phyloP scores from a whole-genome alignment of 2,797 vertebrate genomes.

The Anguilla anguilla region DNA sequence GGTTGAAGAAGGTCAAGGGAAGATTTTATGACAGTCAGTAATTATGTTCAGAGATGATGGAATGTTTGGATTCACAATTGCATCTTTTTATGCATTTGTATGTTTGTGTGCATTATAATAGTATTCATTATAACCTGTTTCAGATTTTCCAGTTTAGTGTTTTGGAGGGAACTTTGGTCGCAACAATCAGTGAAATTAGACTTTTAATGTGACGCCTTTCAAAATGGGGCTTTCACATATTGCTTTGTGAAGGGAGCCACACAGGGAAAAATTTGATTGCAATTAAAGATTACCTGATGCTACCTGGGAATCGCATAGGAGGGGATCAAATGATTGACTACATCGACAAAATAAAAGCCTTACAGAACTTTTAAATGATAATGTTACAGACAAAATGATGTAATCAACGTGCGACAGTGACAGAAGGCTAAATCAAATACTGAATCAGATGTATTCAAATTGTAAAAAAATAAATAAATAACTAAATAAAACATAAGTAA shows the following conservation, averaged over 20 bases:
- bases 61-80: neutral
- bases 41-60: neutral
- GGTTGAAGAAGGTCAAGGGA: neutral
- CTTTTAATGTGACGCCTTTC: neutral
- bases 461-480: neutral
- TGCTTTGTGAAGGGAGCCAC: neutral
- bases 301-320: too few relatives aligned
- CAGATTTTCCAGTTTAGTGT: slow-evolving; percentile 22
- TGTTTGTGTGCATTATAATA: neutral
- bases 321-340: too few relatives aligned
- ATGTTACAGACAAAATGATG: neutral
- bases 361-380: neutral
- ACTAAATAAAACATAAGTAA: neutral
- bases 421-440: neutral
- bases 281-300: too few relatives aligned
- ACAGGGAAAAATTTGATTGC: too few relatives aligned
- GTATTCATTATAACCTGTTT: slow-evolving; percentile 52
- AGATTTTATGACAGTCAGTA: neutral
- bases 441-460: neutral
- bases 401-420: neutral
- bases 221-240: neutral
- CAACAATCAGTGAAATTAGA: neutral
- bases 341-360: too few relatives aligned
- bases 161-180: neutral
- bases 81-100: neutral